Base-by-base conservation (phyloP, 2,888 invertebrate genomes). In the Amblyjoppa fuscipennis region DNA sequence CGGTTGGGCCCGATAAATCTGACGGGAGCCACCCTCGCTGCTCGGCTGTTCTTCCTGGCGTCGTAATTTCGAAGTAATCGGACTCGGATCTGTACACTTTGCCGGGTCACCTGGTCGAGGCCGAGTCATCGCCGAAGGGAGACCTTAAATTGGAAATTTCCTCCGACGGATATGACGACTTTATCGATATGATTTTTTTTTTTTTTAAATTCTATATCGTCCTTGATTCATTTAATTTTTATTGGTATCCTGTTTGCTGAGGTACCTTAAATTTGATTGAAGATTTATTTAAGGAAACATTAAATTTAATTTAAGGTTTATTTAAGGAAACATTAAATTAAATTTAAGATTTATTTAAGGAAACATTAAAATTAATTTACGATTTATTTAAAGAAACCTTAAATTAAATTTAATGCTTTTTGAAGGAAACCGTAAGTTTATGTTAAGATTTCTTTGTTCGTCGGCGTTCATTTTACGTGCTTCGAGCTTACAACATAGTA, bases 401-500 rank as follows among this genome's bases (percentile, higher is more conserved):
- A 11, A 41, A 2, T 41, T 41, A 0, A 38, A 0, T 41, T 2
- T 41, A 11, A 7, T 0, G 11, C 1, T 11, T 41, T 2, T 41
- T 41, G 0, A 11, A 45, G 45, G 2, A 45, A 13, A 38, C 1
- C 7, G 13, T 16, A 49, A 16, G 2, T 49, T 49, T 16, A 16
- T 4, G 13, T 49, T 3, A 49, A 49, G 16, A 4, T 49, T 49
- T 49, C 13, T 49, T 49, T 4, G 4, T 49, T 16, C 16, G 16
- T 16, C 3, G 45, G 16, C 45, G 45, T 49, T 49, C 3, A 49
- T 4, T 49, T 4, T 49, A 28, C 20, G n/a, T 1, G 13, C 45
- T 53, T 20, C 68, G 59, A 68, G 51, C 66, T 3, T 16, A 61
- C 59, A 51, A 70, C 28, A 20, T 56, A 71, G 41, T 74, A 49